Conservation (phyloP, 1,140 invertebrate genomes). For the Bicyclus anynana region DNA sequence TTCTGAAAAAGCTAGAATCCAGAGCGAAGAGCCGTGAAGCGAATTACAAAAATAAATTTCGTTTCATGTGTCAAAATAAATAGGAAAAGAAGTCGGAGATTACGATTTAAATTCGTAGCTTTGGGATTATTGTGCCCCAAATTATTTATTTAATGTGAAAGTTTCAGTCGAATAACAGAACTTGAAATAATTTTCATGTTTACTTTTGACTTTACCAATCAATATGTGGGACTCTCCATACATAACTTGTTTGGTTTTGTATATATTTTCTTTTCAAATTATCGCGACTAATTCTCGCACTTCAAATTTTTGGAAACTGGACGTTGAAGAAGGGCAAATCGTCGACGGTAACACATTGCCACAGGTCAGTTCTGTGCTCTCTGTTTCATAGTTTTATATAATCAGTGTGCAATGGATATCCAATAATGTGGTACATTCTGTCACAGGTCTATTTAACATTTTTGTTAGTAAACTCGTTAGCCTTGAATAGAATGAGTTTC, state of each 20-base stretch:
- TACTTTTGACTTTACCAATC: slow-evolving; percentile 41
- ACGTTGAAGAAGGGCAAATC: slow-evolving; percentile 82
- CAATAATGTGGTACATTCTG: slow-evolving; percentile 10
- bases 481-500: slow-evolving; percentile 32
- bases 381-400: slow-evolving; percentile 47
- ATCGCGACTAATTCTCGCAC: slow-evolving; percentile 84
- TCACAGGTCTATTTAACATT: slow-evolving; percentile 14
- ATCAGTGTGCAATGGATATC: slow-evolving; percentile 30
- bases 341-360: slow-evolving; percentile 78
- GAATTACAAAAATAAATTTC: neutral
- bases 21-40: too few relatives aligned
- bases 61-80: slow-evolving; percentile 42
- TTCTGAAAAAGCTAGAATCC: too few relatives aligned
- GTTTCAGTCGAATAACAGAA: slow-evolving; percentile 16
- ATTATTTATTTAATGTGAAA: slow-evolving; percentile 32
- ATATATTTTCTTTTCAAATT: slow-evolving; percentile 81
- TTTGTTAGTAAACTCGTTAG: slow-evolving; percentile 37
- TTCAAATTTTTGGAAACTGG: slow-evolving; percentile 86
- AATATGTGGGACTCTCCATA: slow-evolving; percentile 74
- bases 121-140: slow-evolving; percentile 35
- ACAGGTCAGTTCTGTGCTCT: slow-evolving; percentile 51
- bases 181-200: slow-evolving; percentile 53
- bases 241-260: slow-evolving; percentile 75
- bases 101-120: slow-evolving; percentile 49
- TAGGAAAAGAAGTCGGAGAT: slow-evolving; percentile 38